Conservation (phyloP, 2,113 vertebrate species). For the Empidonax traillii region DNA sequence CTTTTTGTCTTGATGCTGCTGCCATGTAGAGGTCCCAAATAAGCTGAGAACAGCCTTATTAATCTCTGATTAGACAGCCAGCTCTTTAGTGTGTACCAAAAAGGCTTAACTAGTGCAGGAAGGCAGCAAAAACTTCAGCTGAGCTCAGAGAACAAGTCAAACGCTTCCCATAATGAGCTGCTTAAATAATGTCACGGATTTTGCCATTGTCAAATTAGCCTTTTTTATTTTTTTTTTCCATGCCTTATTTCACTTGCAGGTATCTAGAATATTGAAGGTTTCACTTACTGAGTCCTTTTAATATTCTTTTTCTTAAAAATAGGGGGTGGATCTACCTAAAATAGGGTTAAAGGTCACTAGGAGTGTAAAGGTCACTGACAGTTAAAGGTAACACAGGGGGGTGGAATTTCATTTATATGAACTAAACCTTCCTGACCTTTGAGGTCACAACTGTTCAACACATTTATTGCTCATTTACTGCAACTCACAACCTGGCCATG, state of each 20-base stretch:
- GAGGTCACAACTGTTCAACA: neutral
- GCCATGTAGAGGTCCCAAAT: neutral
- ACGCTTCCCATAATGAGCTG: constrained; percentile 19
- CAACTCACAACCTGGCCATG: neutral
- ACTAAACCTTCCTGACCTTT: neutral
- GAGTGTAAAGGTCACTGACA: neutral
- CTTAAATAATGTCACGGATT: neutral
- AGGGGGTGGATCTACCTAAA: neutral
- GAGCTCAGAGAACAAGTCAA: neutral
- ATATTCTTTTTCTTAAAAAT: neutral
- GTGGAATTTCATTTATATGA: neutral
- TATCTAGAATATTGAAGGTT: neutral
- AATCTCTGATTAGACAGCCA: constrained; percentile 19
- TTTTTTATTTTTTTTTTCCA: neutral
- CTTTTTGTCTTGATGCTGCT: neutral
- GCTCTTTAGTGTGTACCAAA: neutral
- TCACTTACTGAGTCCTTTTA: neutral
- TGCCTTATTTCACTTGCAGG: neutral
- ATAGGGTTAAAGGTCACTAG: neutral
- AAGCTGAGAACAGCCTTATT: constrained; percentile 1
- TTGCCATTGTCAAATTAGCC: constrained; percentile 6
- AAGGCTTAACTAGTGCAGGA: constrained; percentile 5
- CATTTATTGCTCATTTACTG: neutral
- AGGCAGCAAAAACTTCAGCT: constrained; percentile 4
- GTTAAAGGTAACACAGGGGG: neutral